Conservation (phyloP, 1,140 invertebrate species). For the Drosophila cardini region DNA sequence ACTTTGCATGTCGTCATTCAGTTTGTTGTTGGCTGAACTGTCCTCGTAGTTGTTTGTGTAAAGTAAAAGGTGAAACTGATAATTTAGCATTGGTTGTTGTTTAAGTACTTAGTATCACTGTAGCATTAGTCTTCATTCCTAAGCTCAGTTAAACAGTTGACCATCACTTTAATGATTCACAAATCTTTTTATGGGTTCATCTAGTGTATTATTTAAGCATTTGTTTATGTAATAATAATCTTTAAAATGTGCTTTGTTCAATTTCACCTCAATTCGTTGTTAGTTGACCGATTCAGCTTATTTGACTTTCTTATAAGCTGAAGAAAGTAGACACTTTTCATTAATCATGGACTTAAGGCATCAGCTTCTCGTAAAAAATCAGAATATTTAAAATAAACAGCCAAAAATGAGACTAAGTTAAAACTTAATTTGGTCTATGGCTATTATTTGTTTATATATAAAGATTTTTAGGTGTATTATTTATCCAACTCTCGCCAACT, state of each 20-base stretch:
- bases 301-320: background rate
- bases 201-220: background rate
- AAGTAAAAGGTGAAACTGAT: slow-evolving; percentile 71
- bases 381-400: background rate
- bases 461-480: background rate
- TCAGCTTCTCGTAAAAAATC: background rate
- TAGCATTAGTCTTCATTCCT: background rate
- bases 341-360: slow-evolving; percentile 33
- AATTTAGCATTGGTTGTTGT: slow-evolving; percentile 28
- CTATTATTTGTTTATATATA: background rate
- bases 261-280: background rate
- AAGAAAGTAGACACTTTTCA: background rate
- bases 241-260: background rate
- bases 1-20: slow-evolving; percentile 42
- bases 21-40: slow-evolving; percentile 36
- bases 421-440: background rate
- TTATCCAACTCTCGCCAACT: too few species aligned
- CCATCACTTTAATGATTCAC: background rate
- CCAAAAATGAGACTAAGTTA: too few species aligned
- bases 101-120: background rate
- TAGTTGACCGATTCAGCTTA: background rate
- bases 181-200: background rate
- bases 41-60: slow-evolving; percentile 33
- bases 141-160: background rate
- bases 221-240: background rate